These are phyloP conservation scores for Xenopus tropicalis DNA, from an alignment of 2,113 vertebrate species.

Conservation along the genomic window DNA sequence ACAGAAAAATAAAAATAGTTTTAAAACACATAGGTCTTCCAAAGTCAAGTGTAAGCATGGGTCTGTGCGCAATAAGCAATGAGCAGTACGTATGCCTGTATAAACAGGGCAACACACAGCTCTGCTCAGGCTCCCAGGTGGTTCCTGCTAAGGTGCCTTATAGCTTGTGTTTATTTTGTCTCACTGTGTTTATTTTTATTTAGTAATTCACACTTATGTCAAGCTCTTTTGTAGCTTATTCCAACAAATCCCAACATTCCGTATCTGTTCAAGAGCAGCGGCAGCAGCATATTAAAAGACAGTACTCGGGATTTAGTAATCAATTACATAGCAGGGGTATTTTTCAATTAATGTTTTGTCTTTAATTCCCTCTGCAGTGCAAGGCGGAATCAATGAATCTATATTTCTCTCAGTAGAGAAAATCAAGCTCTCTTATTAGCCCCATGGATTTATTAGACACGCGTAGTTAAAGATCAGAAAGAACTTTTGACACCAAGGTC, in stretches of 20 bases:
- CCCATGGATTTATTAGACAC: constrained; percentile 66
- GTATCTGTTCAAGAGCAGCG: neutral
- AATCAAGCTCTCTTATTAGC: constrained; percentile 62
- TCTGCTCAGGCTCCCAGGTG: neutral
- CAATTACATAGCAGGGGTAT: constrained; percentile 54
- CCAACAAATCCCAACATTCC: neutral
- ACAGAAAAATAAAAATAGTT: no score
- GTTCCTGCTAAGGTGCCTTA: neutral
- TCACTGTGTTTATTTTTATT: neutral
- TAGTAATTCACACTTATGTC: constrained; percentile 5
- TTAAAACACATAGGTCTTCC: no score
- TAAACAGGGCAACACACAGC: neutral
- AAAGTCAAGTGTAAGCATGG: no score
- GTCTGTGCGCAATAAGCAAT: neutral
- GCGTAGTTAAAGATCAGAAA: constrained; percentile 69
- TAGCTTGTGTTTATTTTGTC: neutral
- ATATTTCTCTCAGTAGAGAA: constrained; percentile 67
- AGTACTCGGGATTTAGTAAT: constrained; percentile 57
- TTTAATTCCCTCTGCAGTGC: constrained; percentile 61
- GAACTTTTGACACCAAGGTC: constrained; percentile 69
- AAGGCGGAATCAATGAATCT: constrained; percentile 77
- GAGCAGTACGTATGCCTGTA: neutral
- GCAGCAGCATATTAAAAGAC: constrained; percentile 46
- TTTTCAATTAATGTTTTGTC: constrained; percentile 65
- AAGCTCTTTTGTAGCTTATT: neutral